Percentiles rank a stretch among this genome's conserved stretches.
Conservation (phyloP, 2,113 vertebrate genomes). For the Trinectes maculatus region DNA sequence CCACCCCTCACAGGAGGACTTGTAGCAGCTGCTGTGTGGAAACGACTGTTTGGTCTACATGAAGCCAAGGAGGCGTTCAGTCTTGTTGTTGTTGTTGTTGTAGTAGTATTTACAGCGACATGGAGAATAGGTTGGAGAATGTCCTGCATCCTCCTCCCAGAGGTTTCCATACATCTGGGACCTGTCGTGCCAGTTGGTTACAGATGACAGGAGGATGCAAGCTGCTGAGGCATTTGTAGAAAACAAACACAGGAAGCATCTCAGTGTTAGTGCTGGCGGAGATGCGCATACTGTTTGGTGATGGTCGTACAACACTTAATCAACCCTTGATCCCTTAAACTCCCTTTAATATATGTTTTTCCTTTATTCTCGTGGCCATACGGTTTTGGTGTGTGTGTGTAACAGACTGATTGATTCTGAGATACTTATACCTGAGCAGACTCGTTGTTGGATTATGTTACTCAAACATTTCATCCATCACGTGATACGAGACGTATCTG, state of each 20-base stretch:
- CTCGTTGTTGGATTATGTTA: slow-evolving; percentile 21
- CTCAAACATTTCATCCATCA: slow-evolving; percentile 6
- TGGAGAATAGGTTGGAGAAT: no score
- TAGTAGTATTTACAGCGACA: no score
- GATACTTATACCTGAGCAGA: slow-evolving; percentile 5
- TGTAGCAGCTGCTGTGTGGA: slow-evolving; percentile 14
- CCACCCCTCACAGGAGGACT: slow-evolving; percentile 16
- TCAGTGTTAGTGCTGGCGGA: neutral
- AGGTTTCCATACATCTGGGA: no score
- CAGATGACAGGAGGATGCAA: no score
- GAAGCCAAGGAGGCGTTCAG: neutral
- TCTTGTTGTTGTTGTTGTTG: no score
- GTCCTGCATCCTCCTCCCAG: no score
- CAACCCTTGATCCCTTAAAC: slow-evolving; percentile 38
- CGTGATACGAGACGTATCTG: slow-evolving; percentile 15
- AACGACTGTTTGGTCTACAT: slow-evolving; percentile 14
- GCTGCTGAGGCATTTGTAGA: no score
- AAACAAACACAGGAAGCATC: no score
- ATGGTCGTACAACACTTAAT: slow-evolving; percentile 10
- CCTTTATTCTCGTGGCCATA: slow-evolving; percentile 19
- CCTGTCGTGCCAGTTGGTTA: no score
- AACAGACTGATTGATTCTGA: neutral
- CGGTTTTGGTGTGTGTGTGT: neutral
- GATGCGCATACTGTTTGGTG: slow-evolving; percentile 9
- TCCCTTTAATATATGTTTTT: slow-evolving; percentile 37